Evolutionary conservation across 2,888 invertebrate genomes (phyloP).

Genomic region (Dysmachus trigonus): DNA sequence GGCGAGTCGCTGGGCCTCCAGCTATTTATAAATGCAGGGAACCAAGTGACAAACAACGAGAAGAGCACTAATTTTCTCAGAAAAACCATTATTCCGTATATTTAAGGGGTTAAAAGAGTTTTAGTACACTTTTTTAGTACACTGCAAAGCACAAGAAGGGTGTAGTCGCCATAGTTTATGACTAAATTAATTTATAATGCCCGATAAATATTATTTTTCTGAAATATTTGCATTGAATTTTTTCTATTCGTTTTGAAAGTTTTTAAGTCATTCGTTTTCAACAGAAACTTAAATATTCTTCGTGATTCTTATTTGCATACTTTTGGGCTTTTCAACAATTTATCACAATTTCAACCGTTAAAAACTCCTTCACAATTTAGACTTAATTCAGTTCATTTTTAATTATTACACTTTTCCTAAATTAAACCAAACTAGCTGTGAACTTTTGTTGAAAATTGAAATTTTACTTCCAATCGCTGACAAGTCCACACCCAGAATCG

Average conservation of each 20-base stretch:
- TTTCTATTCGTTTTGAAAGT: not conserved
- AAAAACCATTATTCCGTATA: not conserved
- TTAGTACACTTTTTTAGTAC: not conserved
- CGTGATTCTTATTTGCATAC: not conserved
- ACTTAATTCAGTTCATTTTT: not conserved
- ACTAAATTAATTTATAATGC: not conserved
- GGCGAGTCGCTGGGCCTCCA: conserved; percentile 23
- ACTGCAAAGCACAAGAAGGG: not conserved
- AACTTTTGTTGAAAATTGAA: not conserved
- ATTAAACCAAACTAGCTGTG: not conserved
- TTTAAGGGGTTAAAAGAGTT: not conserved
- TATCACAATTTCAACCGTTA: not conserved
- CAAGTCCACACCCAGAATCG: conserved; percentile 29
- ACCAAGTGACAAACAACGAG: not conserved
- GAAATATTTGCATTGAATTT: not conserved
- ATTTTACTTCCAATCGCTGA: not conserved
- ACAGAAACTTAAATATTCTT: not conserved
- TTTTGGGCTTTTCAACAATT: not conserved
- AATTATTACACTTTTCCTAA: not conserved
- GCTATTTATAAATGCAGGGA: not conserved
- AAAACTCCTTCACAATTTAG: not conserved
- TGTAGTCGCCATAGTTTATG: not conserved
- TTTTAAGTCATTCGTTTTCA: not conserved
- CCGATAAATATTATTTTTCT: not conserved
- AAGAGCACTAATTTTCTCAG: not conserved